phyloP scores from a whole-genome alignment of 2,113 vertebrate genomes.

The Symphodus melops region DNA sequence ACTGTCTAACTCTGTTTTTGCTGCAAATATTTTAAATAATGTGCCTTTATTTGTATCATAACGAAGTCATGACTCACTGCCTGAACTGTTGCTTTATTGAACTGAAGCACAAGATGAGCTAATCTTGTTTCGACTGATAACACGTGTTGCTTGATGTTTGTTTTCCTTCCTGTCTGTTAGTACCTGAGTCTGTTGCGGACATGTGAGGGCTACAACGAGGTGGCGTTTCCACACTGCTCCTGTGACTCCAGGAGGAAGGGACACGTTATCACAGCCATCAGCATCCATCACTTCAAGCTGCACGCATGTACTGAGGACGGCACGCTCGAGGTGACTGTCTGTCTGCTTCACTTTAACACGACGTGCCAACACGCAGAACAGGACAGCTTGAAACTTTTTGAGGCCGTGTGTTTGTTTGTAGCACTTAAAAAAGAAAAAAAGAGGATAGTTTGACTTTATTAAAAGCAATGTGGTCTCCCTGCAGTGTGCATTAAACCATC shows the following conservation, averaged over 20 bases:
- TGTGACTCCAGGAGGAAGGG: constrained; percentile 96
- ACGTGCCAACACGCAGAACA: neutral
- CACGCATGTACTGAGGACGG: constrained; percentile 97
- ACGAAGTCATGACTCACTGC: no score
- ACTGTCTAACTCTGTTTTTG: neutral
- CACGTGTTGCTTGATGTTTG: neutral
- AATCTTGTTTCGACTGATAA: neutral
- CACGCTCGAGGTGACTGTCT: constrained; percentile 88
- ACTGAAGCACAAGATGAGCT: neutral
- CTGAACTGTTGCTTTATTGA: no score
- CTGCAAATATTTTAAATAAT: neutral
- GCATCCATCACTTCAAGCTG: constrained; percentile 96
- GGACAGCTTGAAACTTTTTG: neutral
- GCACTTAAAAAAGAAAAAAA: neutral
- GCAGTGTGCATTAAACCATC: neutral
- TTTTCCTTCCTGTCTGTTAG: constrained; percentile 67
- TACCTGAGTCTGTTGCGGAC: constrained; percentile 94
- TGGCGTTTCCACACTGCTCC: constrained; percentile 95
- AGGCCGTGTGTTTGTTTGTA: neutral
- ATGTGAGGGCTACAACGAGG: constrained; percentile 96
- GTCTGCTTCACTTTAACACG: neutral
- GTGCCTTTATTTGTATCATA: neutral
- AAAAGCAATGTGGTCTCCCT: neutral
- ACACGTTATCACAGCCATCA: constrained; percentile 94
- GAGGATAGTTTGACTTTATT: neutral